Conservation (phyloP, 2,888 invertebrate species). For the Heteropelma amictum region DNA sequence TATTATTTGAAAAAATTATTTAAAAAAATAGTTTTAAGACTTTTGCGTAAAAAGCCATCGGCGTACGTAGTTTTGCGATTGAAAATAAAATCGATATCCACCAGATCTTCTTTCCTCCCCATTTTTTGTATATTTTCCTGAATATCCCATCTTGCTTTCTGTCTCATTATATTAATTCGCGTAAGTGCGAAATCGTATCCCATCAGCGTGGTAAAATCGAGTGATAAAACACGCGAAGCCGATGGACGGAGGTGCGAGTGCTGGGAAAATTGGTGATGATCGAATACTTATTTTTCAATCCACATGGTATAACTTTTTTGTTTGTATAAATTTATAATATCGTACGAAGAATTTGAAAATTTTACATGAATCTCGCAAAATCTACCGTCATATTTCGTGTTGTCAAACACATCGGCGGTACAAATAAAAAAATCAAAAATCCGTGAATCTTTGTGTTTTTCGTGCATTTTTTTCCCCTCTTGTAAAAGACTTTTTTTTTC, state of each 20-base stretch:
- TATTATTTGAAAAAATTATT: no score
- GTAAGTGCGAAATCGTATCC: slow-evolving; percentile 12
- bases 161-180: neutral
- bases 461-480: neutral
- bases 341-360: neutral
- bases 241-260: slow-evolving; percentile 60
- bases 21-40: no score
- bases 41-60: no score
- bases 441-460: neutral
- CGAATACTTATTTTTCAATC: slow-evolving; percentile 52
- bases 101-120: neutral
- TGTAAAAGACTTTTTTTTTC: slow-evolving; percentile 3
- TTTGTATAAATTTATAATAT: slow-evolving; percentile 6
- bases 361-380: slow-evolving; percentile 13
- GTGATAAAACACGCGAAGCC: slow-evolving; percentile 16
- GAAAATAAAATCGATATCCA: neutral
- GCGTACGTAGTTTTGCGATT: no score
- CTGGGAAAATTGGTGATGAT: slow-evolving; percentile 57
- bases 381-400: neutral
- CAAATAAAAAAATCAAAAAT: slow-evolving; percentile 19
- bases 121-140: slow-evolving; percentile 6
- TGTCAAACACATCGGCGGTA: slow-evolving; percentile 23
- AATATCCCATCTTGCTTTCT: slow-evolving; percentile 9
- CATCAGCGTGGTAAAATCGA: slow-evolving; percentile 23
- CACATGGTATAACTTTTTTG: slow-evolving; percentile 30